Conservation (phyloP, 1,140 invertebrate species). For the Drosophila setifemur region DNA sequence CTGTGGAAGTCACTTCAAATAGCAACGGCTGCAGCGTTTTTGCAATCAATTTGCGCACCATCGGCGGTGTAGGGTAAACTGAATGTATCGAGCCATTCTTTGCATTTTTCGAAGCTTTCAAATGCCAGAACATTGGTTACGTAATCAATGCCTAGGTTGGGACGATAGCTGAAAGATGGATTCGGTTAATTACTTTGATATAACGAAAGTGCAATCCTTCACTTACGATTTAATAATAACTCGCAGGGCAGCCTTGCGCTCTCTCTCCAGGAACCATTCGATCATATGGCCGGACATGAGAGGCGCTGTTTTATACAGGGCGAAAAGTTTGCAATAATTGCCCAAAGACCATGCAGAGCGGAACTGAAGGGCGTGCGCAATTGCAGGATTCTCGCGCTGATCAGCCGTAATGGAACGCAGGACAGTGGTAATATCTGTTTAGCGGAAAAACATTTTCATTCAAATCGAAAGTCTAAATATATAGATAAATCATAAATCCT, state of each 20-base stretch:
- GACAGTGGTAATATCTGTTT: conserved; percentile 94
- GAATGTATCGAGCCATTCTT: conserved; percentile 93
- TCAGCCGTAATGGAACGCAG: conserved; percentile 90
- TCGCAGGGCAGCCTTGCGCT: conserved; percentile 95
- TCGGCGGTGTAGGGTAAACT: conserved; percentile 88
- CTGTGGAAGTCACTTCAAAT: conserved; percentile 46
- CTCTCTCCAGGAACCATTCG: conserved; percentile 97
- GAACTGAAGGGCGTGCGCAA: conserved; percentile 93
- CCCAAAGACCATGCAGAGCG: conserved; percentile 94
- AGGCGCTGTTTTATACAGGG: conserved; percentile 92
- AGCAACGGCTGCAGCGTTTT: conserved; percentile 66
- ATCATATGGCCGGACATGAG: conserved; percentile 98
- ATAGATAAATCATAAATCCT: conserved; percentile 65
- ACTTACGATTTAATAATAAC: conserved; percentile 98
- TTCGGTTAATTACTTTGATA: neutral
- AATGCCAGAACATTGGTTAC: conserved; percentile 94
- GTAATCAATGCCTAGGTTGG: conserved; percentile 92
- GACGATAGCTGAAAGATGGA: conserved; percentile 93
- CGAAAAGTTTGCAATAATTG: conserved; percentile 96
- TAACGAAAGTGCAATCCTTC: neutral
- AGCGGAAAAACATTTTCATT: conserved; percentile 75
- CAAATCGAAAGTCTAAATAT: neutral
- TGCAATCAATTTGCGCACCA: conserved; percentile 76
- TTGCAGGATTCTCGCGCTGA: conserved; percentile 92
- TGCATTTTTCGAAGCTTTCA: conserved; percentile 90